phyloP scores from a whole-genome alignment of 2,888 invertebrate species.

The Catonia carolina region DNA sequence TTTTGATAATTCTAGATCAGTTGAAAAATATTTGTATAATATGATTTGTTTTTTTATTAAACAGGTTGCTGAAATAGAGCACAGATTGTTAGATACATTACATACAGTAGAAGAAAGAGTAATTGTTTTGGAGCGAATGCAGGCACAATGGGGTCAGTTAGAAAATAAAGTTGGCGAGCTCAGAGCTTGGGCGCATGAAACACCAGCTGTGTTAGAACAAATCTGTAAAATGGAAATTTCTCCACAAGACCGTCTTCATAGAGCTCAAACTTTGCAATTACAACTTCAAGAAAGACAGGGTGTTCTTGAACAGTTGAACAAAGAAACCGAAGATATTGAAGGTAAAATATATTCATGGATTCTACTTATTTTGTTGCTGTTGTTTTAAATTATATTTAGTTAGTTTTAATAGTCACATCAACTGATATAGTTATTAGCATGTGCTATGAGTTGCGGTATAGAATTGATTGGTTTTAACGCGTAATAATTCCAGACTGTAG shows the following conservation, averaged over 20 bases:
- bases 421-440: background rate
- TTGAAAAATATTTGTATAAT: too few relatives aligned
- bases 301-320: slow-evolving; percentile 62
- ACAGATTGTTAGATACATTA: slow-evolving; percentile 65
- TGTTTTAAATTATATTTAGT: background rate
- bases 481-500: too few relatives aligned
- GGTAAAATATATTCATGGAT: slow-evolving; percentile 34
- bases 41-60: too few relatives aligned
- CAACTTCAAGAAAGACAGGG: slow-evolving; percentile 70
- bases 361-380: slow-evolving; percentile 9
- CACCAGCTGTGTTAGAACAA: slow-evolving; percentile 65
- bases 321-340: slow-evolving; percentile 64
- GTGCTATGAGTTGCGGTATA: too few relatives aligned
- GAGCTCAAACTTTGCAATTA: slow-evolving; percentile 66
- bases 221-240: slow-evolving; percentile 69
- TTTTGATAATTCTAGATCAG: too few relatives aligned
- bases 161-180: slow-evolving; percentile 68
- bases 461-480: too few relatives aligned
- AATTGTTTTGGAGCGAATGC: slow-evolving; percentile 71
- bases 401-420: background rate
- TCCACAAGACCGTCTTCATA: slow-evolving; percentile 74
- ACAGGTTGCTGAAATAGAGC: slow-evolving; percentile 63
- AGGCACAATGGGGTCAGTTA: slow-evolving; percentile 72
- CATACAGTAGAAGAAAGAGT: slow-evolving; percentile 74
- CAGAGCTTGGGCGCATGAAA: slow-evolving; percentile 73